phyloP scores from a whole-genome alignment of 2,113 vertebrate genomes.

The Planiliza haematocheilus region DNA sequence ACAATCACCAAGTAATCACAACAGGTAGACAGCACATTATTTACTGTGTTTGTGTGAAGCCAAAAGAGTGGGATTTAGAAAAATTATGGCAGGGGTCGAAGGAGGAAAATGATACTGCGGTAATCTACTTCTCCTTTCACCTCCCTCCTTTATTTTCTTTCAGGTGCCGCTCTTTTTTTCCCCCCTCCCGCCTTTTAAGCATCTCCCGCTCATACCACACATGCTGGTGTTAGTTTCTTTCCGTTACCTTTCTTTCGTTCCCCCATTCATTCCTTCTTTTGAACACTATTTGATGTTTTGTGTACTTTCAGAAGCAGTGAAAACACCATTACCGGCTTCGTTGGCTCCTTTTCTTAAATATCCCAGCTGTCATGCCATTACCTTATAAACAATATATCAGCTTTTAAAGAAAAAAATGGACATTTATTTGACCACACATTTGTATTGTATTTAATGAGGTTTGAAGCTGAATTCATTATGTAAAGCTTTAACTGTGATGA shows the following conservation, averaged over 20 bases:
- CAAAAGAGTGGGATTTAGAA: conserved; percentile 16
- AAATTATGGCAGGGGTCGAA: conserved; percentile 36
- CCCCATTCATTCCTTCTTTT: background rate
- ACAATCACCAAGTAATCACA: background rate
- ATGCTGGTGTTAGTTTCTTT: conserved; percentile 54
- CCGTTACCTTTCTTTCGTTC: background rate
- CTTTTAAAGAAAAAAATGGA: background rate
- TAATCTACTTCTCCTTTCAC: conserved; percentile 68
- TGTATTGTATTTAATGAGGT: background rate
- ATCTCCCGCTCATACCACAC: conserved; percentile 59
- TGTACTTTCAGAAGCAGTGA: background rate
- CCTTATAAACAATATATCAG: background rate
- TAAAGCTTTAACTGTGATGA: background rate
- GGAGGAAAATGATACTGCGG: conserved; percentile 57
- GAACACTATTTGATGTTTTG: background rate
- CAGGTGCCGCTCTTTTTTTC: conserved; percentile 29
- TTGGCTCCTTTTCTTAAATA: conserved; percentile 4
- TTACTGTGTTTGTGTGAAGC: conserved; percentile 8
- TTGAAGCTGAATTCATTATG: background rate
- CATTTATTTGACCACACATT: background rate
- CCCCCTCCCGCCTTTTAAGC: conserved; percentile 57
- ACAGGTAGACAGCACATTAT: background rate
- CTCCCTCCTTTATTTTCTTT: conserved; percentile 60
- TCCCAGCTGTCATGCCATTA: conserved; percentile 4
- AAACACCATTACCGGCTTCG: background rate